Evolutionary conservation across 2,797 vertebrate genomes (phyloP).

Genomic region (Pygocentrus nattereri): DNA sequence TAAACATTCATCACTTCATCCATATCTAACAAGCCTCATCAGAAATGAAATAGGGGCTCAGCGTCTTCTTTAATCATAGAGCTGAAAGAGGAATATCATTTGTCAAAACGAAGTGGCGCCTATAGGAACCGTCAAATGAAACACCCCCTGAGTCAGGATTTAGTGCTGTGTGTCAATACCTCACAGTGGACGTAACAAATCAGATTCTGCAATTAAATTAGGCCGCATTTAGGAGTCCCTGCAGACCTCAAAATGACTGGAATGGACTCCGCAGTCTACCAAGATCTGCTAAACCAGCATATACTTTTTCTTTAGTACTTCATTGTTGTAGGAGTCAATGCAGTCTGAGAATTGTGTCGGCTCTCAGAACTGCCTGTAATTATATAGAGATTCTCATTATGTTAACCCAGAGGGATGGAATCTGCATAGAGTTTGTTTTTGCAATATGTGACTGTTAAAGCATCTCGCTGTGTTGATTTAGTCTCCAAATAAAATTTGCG

Average conservation of each 20-base stretch:
- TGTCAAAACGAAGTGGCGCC: background rate
- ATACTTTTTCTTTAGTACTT: background rate
- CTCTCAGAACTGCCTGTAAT: constrained; percentile 10
- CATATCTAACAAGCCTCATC: too few relatives aligned
- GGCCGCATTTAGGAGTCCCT: background rate
- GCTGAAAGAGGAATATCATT: too few relatives aligned
- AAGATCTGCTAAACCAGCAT: background rate
- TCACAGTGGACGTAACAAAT: background rate
- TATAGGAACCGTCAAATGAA: background rate
- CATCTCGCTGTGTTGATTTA: constrained; percentile 33
- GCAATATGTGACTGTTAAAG: constrained; percentile 40
- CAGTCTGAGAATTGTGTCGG: constrained; percentile 22
- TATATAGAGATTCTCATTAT: constrained; percentile 35
- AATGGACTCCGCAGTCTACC: background rate
- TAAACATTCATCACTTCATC: too few relatives aligned
- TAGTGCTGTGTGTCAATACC: background rate
- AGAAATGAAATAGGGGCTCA: too few relatives aligned
- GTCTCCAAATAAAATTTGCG: constrained; percentile 12
- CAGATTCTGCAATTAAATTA: background rate
- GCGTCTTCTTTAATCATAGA: too few relatives aligned
- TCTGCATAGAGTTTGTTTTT: constrained; percentile 49
- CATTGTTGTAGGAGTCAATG: background rate
- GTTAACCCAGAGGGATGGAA: constrained; percentile 6
- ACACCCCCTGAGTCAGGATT: background rate
- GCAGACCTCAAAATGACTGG: background rate